Conservation (phyloP, 1,140 invertebrate genomes). For the Oryzaephilus surinamensis region DNA sequence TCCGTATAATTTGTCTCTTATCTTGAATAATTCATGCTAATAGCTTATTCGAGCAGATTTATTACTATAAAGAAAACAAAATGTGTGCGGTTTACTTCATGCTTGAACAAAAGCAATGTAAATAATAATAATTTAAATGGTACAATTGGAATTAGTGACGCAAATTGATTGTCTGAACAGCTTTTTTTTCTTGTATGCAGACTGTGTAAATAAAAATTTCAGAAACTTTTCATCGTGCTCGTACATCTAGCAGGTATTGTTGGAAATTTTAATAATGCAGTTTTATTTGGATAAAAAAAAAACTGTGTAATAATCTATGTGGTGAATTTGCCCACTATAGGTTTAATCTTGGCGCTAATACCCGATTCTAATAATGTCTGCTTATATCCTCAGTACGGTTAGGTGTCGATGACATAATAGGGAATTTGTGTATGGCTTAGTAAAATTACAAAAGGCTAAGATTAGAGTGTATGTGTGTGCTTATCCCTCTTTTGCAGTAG, state of each 20-base stretch:
- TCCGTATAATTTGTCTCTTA: slow-evolving; percentile 33
- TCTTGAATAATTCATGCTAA: slow-evolving; percentile 31
- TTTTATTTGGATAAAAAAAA: neutral
- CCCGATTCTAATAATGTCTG: slow-evolving; percentile 4
- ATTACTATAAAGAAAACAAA: neutral
- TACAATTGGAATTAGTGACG: neutral
- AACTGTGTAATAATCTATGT: slow-evolving; percentile 4
- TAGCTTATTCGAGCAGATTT: slow-evolving; percentile 3
- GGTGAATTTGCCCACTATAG: too few relatives aligned
- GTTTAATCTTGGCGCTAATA: too few relatives aligned
- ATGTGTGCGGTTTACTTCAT: neutral
- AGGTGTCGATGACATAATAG: slow-evolving; percentile 4
- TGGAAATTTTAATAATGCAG: neutral
- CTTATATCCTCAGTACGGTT: slow-evolving; percentile 2
- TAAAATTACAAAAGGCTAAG: slow-evolving; percentile 4
- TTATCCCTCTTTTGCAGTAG: slow-evolving; percentile 8
- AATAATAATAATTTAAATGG: slow-evolving; percentile 1
- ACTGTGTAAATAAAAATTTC: neutral
- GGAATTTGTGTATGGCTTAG: slow-evolving; percentile 6
- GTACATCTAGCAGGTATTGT: neutral
- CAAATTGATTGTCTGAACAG: too few relatives aligned
- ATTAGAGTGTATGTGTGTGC: slow-evolving; percentile 8
- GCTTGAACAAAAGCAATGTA: neutral
- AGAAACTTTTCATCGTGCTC: neutral
- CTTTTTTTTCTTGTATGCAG: too few relatives aligned